A percentile compares a stretch with the other conserved stretches of the same genome.
These are phyloP conservation scores for Drosophila sp. DNA, from an alignment of 1,140 invertebrate species.

Conservation along the genomic window DNA sequence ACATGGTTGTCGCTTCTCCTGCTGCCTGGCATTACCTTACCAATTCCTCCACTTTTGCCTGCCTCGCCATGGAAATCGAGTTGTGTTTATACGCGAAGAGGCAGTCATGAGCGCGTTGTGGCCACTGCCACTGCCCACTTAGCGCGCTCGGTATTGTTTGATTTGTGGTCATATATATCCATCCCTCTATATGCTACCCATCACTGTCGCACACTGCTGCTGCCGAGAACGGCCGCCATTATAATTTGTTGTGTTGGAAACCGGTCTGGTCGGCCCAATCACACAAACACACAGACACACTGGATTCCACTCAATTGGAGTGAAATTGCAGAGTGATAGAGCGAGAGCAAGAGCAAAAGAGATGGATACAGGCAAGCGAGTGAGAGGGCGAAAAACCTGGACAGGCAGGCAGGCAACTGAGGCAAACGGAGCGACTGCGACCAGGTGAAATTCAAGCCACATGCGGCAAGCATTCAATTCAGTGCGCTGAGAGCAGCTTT, in stretches of 20 bases:
- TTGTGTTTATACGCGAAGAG: constrained; percentile 56
- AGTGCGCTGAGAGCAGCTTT: constrained; percentile 79
- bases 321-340: constrained; percentile 25
- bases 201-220: constrained; percentile 44
- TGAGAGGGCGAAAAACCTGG: neutral
- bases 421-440: constrained; percentile 14
- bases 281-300: constrained; percentile 2
- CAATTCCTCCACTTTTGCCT: constrained; percentile 23
- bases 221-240: constrained; percentile 69
- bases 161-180: constrained; percentile 57
- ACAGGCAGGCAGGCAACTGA: neutral
- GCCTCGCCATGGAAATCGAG: neutral
- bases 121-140: constrained; percentile 48
- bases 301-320: constrained; percentile 62
- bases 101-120: constrained; percentile 58
- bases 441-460: constrained; percentile 64
- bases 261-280: constrained; percentile 52
- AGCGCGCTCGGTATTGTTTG: constrained; percentile 52
- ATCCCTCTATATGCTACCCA: constrained; percentile 12
- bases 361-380: neutral
- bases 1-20: constrained; percentile 42
- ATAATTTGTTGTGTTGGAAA: constrained; percentile 72
- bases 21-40: neutral
- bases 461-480: constrained; percentile 65
- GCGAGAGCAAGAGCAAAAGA: neutral